Conservation (phyloP, 2,797 vertebrate species). For the Alfaro cultratus region DNA sequence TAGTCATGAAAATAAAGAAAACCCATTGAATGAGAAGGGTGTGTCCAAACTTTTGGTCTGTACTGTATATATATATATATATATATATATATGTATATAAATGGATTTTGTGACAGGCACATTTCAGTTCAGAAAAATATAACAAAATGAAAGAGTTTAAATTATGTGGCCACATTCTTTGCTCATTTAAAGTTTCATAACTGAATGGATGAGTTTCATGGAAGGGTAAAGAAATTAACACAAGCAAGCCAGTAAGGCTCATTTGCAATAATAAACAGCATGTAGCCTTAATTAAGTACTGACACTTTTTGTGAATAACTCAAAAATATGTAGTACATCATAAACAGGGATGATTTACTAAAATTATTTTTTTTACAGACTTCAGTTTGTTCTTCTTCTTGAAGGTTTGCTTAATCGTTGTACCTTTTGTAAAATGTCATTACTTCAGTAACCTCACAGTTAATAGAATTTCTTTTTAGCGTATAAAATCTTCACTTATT, state of each 20-base stretch:
- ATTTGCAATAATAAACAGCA: not conserved
- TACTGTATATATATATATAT: no score
- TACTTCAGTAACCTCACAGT: constrained; percentile 41
- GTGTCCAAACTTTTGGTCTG: no score
- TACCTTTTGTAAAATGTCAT: constrained; percentile 36
- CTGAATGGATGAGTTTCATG: not conserved
- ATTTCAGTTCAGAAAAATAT: not conserved
- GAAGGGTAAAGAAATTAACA: not conserved
- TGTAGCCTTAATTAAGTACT: constrained; percentile 37
- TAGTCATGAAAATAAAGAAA: no score
- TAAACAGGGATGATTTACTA: constrained; percentile 26
- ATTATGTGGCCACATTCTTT: not conserved
- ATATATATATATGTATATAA: not conserved
- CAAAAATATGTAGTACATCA: constrained; percentile 44
- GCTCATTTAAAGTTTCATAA: not conserved
- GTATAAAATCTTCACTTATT: constrained; percentile 29
- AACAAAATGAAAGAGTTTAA: not conserved
- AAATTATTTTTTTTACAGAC: constrained; percentile 6
- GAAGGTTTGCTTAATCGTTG: constrained; percentile 41
- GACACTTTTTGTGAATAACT: constrained; percentile 46
- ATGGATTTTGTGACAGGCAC: not conserved
- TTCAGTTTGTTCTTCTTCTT: constrained; percentile 35
- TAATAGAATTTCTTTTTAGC: constrained; percentile 10
- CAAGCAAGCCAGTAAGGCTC: not conserved
- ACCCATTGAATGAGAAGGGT: no score